Evolutionary conservation across 2,113 vertebrate genomes (phyloP), one percentile per base, ranked within the genome.

Genomic region (Bothrops jararaca): DNA sequence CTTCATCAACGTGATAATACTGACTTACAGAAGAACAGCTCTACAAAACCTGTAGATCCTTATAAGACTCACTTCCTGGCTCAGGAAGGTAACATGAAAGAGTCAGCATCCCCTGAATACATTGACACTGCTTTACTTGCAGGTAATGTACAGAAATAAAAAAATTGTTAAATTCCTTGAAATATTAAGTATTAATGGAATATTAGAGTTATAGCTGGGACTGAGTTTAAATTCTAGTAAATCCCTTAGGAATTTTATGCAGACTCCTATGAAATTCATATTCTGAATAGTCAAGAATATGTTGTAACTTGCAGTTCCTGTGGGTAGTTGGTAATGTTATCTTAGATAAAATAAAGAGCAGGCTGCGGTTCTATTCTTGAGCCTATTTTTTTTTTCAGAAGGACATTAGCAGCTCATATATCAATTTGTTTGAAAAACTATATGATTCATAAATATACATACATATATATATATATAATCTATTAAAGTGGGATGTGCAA

Each of bases 81-180:
- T 98, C 98, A 98, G 95, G 98, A 99, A 97, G 96, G 96, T 96
- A 98, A 98, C 97, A 97, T 97, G 97, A 98, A 97, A 98, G 98
- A 98, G 95, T 96, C 98, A 95, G 86, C 97, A 96, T 29, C 97
- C 95, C 96, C 97, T 95, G 97, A 98, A 95, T 98, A 97, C 97
- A 96, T 96, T 98, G 97, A 97, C 96, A 97, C 98, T 97, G 98
- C 98, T 97, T 98, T 99, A 97, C 98, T 98, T 97, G 97, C 98
- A 99, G 99, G 99, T 99, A 99, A 99, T 96, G 99, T 99, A 99
- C 98, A 98, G 98, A 98, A 98, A 96, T 97, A 98, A 97, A 80
- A 80, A 69, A 69, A n/a, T n/a, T 94, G 29, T 95, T 98, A 97
- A 95, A 90, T 97, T 91, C 86, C 91, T 97, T 95, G 92, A 95